Evolutionary conservation across 2,113 vertebrate genomes (phyloP), one percentile per base, ranked within the genome.

Genomic region (Tyto alba): DNA sequence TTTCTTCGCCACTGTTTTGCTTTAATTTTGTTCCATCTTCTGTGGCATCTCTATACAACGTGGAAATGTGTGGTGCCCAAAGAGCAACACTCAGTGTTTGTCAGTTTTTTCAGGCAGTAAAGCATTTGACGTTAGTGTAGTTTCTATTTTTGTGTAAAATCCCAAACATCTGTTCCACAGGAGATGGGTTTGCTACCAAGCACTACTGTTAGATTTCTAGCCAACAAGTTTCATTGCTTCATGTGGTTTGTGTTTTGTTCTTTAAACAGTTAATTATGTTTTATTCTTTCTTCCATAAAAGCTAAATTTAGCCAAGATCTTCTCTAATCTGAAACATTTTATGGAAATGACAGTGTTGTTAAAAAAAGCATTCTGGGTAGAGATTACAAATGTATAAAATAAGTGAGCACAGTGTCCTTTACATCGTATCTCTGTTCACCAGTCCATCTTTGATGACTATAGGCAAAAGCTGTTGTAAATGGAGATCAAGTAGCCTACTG

Each of bases 171-270:
- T 98, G 98, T 75, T 97, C 52, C 88, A 47, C 98, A 98, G 98
- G 97, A 98, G 96, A 95, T 50, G 97, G 85, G 89, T 90, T 95
- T 96, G 98, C 98, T 98, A 97, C 98, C 98, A 97, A 97, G 95
- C 96, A 89, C 97, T 98, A 96, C 98, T 98, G 98, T 98, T 98
- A 98, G 98, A 98, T 98, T 98, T 92, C 98, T 98, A 89, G 97
- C 98, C 98, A 98, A 96, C 96, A 88, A 96, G 89, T 90, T 96
- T 93, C 95, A 82, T 96, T 91, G 96, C 98, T 98, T 98, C 98
- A 98, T 98, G 98, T 98, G 98, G 98, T 98, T 98, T 97, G 95
- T 97, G 98, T 98, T 98, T 98, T 96, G 97, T 97, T 97, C 97
- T 98, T 98, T 97, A 98, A 98, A 97, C 97, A 96, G 98, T 98